Percentiles rank a stretch among this genome's conserved stretches.
Conservation (phyloP, 1,140 invertebrate genomes). For the Orchestia grillus region DNA sequence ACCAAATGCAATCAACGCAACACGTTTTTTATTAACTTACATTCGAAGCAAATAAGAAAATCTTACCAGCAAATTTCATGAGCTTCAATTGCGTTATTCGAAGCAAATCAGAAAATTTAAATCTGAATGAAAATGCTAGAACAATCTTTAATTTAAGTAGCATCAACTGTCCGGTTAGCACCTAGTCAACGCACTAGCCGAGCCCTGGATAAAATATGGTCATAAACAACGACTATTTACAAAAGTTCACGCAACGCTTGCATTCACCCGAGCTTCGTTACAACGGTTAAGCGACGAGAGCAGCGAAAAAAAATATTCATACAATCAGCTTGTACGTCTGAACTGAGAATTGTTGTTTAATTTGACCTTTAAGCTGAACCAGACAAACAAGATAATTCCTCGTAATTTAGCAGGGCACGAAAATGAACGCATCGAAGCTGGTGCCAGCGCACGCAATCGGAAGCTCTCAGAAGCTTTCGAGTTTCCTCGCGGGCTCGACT, state of each 20-base stretch:
- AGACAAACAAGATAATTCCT: neutral
- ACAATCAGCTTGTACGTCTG: neutral
- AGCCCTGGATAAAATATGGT: neutral
- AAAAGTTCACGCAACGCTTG: neutral
- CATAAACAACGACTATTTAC: neutral
- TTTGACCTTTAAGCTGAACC: neutral
- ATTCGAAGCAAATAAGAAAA: neutral
- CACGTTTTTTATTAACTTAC: no score
- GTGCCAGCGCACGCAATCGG: neutral
- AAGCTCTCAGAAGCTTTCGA: neutral
- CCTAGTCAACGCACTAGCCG: neutral
- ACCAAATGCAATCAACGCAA: no score
- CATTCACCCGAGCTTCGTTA: neutral
- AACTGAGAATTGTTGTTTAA: neutral
- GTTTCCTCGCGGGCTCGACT: neutral
- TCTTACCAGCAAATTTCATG: no score
- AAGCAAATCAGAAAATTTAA: neutral
- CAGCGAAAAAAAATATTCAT: neutral
- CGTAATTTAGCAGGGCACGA: neutral
- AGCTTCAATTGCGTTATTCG: neutral
- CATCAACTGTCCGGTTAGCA: neutral
- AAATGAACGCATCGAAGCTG: neutral
- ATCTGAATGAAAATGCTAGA: neutral
- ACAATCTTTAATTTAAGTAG: neutral
- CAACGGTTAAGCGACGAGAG: neutral